Percentiles rank a stretch among this genome's conserved stretches.
These are phyloP conservation scores for Tribolium madens DNA, from an alignment of 1,140 invertebrate genomes.

Conservation along the genomic window DNA sequence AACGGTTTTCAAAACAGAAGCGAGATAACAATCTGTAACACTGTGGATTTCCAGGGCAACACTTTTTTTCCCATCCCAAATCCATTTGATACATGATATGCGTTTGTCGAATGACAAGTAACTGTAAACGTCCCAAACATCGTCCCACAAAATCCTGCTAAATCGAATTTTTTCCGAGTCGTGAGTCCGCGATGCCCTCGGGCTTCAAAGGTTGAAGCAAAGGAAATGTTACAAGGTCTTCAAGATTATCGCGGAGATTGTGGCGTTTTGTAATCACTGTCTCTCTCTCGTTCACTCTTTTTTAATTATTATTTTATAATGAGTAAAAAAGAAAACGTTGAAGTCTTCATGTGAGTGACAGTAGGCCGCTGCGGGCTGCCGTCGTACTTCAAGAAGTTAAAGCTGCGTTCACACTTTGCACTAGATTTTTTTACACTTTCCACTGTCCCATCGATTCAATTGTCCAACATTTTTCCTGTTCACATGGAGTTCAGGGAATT, in stretches of 20 bases:
- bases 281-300: slow-evolving; percentile 52
- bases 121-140: not conserved
- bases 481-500: slow-evolving; percentile 24
- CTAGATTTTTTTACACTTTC: not conserved
- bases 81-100: not conserved
- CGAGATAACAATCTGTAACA: not conserved
- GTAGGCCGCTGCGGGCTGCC: slow-evolving; percentile 50
- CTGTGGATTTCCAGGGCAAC: not conserved
- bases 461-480: not conserved
- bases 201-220: slow-evolving; percentile 58
- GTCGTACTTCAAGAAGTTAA: slow-evolving; percentile 1
- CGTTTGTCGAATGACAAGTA: not conserved
- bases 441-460: not conserved
- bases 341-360: slow-evolving; percentile 58
- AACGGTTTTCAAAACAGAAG: not conserved
- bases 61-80: not conserved
- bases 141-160: slow-evolving; percentile 10
- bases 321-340: slow-evolving; percentile 57
- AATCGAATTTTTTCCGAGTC: slow-evolving; percentile 34
- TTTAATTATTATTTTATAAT: slow-evolving; percentile 59
- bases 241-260: slow-evolving; percentile 61
- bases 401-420: slow-evolving; percentile 2
- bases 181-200: slow-evolving; percentile 52
- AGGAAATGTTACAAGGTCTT: slow-evolving; percentile 62
- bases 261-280: slow-evolving; percentile 57